phyloP scores from a whole-genome alignment of 2,797 vertebrate genomes.

The Melanotaenia maccullochi region DNA sequence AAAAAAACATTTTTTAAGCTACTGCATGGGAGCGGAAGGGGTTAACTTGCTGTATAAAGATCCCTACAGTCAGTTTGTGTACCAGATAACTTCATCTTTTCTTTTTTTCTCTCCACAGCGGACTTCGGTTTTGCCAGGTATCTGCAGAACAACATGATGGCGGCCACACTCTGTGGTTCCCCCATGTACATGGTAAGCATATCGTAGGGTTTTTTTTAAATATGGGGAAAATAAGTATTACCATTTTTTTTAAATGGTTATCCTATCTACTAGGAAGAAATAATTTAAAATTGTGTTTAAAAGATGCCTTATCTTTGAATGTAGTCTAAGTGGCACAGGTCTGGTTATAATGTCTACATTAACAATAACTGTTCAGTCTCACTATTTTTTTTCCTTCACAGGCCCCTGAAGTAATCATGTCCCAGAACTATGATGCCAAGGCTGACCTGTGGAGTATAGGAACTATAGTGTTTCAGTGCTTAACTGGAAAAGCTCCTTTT shows the following conservation, averaged over 20 bases:
- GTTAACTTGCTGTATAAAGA: neutral
- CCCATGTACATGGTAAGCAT: slow-evolving; percentile 97
- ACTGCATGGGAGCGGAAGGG: too few relatives aligned
- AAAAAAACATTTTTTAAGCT: neutral
- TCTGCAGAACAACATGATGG: slow-evolving; percentile 99
- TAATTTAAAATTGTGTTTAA: too few relatives aligned
- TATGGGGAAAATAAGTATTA: neutral
- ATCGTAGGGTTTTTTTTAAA: neutral
- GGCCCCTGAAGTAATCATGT: slow-evolving; percentile 99
- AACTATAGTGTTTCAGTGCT: slow-evolving; percentile 97
- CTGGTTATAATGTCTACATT: neutral
- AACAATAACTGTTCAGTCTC: neutral
- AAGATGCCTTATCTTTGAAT: too few relatives aligned
- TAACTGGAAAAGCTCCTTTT: slow-evolving; percentile 97
- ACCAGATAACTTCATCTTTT: neutral
- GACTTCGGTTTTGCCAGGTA: slow-evolving; percentile 97
- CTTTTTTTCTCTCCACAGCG: slow-evolving; percentile 77
- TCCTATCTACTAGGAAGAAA: neutral
- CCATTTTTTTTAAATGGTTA: neutral
- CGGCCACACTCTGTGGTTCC: slow-evolving; percentile 96
- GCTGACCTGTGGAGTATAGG: slow-evolving; percentile 99
- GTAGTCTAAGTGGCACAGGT: too few relatives aligned
- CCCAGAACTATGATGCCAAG: slow-evolving; percentile 97
- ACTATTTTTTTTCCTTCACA: slow-evolving; percentile 51
- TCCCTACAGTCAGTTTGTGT: neutral